Evolutionary conservation across 2,797 vertebrate genomes (phyloP).

Genomic region (Phalloptychus januarius): DNA sequence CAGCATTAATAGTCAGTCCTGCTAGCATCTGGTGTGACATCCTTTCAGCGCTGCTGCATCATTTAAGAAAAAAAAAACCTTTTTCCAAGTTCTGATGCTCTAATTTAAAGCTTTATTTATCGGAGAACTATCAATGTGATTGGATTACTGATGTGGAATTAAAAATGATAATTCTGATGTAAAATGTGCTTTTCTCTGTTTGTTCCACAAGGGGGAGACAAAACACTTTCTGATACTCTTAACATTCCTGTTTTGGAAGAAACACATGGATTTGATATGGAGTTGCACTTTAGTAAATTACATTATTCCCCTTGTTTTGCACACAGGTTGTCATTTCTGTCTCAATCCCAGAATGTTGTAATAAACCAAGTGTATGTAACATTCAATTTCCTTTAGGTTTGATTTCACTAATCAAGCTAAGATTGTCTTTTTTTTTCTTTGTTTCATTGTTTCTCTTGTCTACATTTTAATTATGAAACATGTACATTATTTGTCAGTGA

Average conservation of each 20-base stretch:
- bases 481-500: slow-evolving; percentile 36
- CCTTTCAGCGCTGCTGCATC: neutral
- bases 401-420: slow-evolving; percentile 28
- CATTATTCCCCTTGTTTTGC: slow-evolving; percentile 68
- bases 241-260: slow-evolving; percentile 59
- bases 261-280: slow-evolving; percentile 47
- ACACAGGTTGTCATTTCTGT: slow-evolving; percentile 41
- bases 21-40: neutral
- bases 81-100: neutral
- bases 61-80: neutral
- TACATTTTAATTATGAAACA: slow-evolving; percentile 28
- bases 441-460: slow-evolving; percentile 25
- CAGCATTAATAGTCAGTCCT: neutral
- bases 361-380: slow-evolving; percentile 32
- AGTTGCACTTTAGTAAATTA: slow-evolving; percentile 74
- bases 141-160: neutral
- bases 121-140: neutral
- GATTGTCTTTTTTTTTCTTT: slow-evolving; percentile 37
- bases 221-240: slow-evolving; percentile 17
- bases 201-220: slow-evolving; percentile 58
- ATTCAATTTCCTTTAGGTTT: slow-evolving; percentile 24
- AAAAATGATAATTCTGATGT: slow-evolving; percentile 19
- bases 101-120: slow-evolving; percentile 18
- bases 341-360: slow-evolving; percentile 34
- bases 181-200: slow-evolving; percentile 41